Evolutionary conservation across 2,888 invertebrate species (phyloP), one percentile per base, ranked within the genome.

Genomic region (Melieria crassipennis): DNA sequence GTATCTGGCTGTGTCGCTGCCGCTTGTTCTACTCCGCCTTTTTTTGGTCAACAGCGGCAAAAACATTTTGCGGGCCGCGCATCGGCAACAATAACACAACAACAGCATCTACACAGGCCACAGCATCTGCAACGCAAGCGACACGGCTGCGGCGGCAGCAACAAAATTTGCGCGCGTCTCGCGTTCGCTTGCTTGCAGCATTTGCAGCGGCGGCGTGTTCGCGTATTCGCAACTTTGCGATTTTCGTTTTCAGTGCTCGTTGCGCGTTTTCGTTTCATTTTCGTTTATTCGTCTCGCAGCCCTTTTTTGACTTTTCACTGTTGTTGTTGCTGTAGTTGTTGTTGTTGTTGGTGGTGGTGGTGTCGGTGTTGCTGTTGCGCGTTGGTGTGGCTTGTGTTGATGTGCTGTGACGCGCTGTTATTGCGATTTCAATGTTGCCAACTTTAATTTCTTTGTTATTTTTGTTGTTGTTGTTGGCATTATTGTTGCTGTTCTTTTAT

Each of bases 391-490:
- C 43, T 7, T 52, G 11, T n/a, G 13, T 57, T 50, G 46, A 55
- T 73, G 60, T 45, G 64, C 4, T 62, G 69, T 70, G 56, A 67
- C 16, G 42, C 10, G 30, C 30, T 30, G 63, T 30, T 71, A 70
- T 16, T 73, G 71, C 65, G 65, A 48, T 61, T 70, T 70, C 73
- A 73, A 75, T 75, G 75, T 75, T 75, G 73, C 73, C 73, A 72
- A 71, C 72, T 65, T 62, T 71, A 66, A 71, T 55, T 69, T 67
- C 58, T 66, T n/a, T 62, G 66, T 11, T 64, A 58, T 57, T 68
- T 4, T 68, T 60, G 45, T 16, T 16, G 11, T 62, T 62, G 30
- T 30, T 30, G 30, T 30, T 30, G 71, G 79, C 78, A 80, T 75
- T 79, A 78, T 72, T 81, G 76, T 71, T n/a, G 30, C 48, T 11